phyloP scores from a whole-genome alignment of 2,888 invertebrate species.

The Idaea dimidiata region DNA sequence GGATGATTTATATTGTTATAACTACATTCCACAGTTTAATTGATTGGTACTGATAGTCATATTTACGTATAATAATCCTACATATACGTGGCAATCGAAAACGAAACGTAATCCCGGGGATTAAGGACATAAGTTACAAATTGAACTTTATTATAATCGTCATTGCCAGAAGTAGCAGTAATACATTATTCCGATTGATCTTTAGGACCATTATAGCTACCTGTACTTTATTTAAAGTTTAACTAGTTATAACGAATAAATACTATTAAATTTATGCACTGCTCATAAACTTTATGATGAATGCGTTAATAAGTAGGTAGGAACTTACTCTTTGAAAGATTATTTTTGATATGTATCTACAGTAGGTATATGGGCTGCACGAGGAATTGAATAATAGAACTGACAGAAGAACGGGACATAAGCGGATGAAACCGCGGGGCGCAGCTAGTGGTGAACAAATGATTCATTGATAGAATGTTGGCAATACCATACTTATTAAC shows the following conservation, averaged over 20 bases:
- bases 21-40: slow-evolving; percentile 27
- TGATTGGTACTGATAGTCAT: slow-evolving; percentile 22
- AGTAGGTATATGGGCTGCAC: too few relatives aligned
- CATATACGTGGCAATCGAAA: neutral
- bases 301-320: too few relatives aligned
- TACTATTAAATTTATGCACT: neutral
- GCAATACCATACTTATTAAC: too few relatives aligned
- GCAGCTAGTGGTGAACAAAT: too few relatives aligned
- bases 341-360: too few relatives aligned
- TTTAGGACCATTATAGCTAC: neutral
- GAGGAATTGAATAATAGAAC: too few relatives aligned
- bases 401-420: too few relatives aligned
- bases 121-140: neutral
- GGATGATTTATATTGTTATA: slow-evolving; percentile 28
- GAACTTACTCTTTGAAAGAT: too few relatives aligned
- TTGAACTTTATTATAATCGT: neutral
- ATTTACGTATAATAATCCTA: slow-evolving; percentile 14
- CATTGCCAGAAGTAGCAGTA: neutral
- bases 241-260: neutral
- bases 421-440: too few relatives aligned
- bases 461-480: too few relatives aligned
- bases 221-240: neutral
- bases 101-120: neutral
- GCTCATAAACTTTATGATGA: neutral
- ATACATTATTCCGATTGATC: neutral